phyloP scores from a whole-genome alignment of 2,113 vertebrate genomes.

The Chroicocephalus ridibundus region DNA sequence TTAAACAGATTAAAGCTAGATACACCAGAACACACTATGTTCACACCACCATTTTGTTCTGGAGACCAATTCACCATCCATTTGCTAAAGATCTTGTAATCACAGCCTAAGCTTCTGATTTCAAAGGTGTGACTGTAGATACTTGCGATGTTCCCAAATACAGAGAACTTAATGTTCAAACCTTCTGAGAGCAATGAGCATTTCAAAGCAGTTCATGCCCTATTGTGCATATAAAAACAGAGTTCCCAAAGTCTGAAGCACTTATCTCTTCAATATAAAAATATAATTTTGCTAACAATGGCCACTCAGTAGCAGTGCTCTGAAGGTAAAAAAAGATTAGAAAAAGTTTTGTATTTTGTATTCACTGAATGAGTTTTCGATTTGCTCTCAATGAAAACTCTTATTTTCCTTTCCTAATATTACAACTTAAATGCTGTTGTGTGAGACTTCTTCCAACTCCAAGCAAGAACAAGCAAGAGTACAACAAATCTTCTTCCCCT shows the following conservation, averaged over 20 bases:
- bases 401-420: not conserved
- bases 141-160: not conserved
- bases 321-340: not conserved
- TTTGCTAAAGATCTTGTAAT: not conserved
- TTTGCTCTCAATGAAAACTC: not conserved
- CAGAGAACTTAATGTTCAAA: not conserved
- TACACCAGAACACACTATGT: not conserved
- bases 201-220: accelerated
- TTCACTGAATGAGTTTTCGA: not conserved
- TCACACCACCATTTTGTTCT: not conserved
- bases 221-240: not conserved
- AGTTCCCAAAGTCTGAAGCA: not conserved
- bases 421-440: not conserved
- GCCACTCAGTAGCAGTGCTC: not conserved
- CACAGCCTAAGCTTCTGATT: not conserved
- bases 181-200: not conserved
- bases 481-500: not conserved
- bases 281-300: not conserved
- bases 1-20: not conserved
- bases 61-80: not conserved
- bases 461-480: not conserved
- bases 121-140: not conserved
- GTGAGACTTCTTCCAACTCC: not conserved
- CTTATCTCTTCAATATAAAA: not conserved
- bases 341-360: not conserved